Conservation (phyloP, 2,888 invertebrate species). For the Odontocerum albicorne region DNA sequence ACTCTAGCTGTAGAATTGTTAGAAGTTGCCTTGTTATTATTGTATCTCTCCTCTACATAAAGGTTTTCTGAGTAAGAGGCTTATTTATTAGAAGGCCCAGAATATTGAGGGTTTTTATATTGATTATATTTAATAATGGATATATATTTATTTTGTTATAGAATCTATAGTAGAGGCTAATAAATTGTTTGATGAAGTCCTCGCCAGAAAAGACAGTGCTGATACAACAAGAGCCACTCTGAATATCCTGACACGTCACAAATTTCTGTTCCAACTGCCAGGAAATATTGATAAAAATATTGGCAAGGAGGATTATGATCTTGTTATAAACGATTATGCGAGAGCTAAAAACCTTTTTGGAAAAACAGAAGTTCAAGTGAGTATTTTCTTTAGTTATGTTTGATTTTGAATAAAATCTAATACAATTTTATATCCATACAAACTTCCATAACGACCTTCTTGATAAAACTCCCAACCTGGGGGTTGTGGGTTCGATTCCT, state of each 20-base stretch:
- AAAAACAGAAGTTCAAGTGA: slow-evolving; percentile 83
- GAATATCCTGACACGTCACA: slow-evolving; percentile 88
- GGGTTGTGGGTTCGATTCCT: too few relatives aligned
- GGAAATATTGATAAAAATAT: slow-evolving; percentile 93
- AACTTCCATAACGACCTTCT: too few relatives aligned
- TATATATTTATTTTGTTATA: slow-evolving; percentile 48
- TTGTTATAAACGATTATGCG: slow-evolving; percentile 96
- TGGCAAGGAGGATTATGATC: slow-evolving; percentile 91
- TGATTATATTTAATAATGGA: neutral
- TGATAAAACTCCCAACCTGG: too few relatives aligned
- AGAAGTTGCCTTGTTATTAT: too few relatives aligned
- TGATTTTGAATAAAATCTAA: too few relatives aligned
- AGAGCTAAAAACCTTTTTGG: slow-evolving; percentile 94
- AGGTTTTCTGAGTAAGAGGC: too few relatives aligned
- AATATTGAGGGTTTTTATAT: neutral
- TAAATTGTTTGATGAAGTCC: slow-evolving; percentile 88
- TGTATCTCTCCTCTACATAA: neutral
- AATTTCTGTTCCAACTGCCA: slow-evolving; percentile 94
- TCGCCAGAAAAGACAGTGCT: slow-evolving; percentile 90
- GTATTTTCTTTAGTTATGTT: too few relatives aligned
- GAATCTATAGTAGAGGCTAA: slow-evolving; percentile 91
- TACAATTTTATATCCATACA: too few relatives aligned
- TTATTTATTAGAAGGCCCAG: neutral
- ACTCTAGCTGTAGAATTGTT: too few relatives aligned
- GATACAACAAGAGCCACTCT: slow-evolving; percentile 95